These are phyloP conservation scores for Mobula birostris DNA, from an alignment of 2,113 vertebrate genomes.

Conservation along the genomic window DNA sequence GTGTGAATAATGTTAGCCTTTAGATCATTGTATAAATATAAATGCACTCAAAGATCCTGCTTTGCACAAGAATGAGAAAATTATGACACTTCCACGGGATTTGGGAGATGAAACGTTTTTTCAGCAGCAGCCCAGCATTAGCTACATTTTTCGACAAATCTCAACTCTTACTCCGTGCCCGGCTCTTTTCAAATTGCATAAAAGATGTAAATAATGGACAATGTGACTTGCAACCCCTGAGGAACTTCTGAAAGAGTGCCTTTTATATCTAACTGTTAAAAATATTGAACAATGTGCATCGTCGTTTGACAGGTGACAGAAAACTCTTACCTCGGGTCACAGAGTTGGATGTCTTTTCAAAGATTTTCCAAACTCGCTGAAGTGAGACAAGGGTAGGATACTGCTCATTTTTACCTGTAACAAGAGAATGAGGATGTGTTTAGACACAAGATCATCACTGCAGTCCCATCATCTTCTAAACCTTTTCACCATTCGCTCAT, in stretches of 20 bases:
- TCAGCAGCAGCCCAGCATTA: neutral
- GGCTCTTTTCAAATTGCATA: neutral
- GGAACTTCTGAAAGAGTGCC: neutral
- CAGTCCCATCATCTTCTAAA: neutral
- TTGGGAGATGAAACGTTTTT: neutral
- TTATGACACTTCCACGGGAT: neutral
- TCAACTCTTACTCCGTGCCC: too few relatives aligned
- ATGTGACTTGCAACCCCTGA: neutral
- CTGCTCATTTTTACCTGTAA: slow-evolving; percentile 20
- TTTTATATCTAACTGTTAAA: neutral
- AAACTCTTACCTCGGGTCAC: slow-evolving; percentile 26
- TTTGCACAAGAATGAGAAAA: neutral
- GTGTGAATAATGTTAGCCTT: neutral
- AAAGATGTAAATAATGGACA: neutral
- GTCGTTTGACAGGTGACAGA: neutral
- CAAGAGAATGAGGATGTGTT: neutral
- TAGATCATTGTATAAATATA: neutral
- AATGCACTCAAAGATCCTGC: neutral
- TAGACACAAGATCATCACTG: neutral
- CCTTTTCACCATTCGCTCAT: neutral
- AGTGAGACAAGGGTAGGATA: slow-evolving; percentile 17
- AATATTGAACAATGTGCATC: neutral
- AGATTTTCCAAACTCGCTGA: neutral
- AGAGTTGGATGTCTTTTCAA: neutral
- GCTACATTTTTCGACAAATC: neutral